Base-by-base conservation (phyloP, 1,140 invertebrate species). In the Phymastichus coffea region DNA sequence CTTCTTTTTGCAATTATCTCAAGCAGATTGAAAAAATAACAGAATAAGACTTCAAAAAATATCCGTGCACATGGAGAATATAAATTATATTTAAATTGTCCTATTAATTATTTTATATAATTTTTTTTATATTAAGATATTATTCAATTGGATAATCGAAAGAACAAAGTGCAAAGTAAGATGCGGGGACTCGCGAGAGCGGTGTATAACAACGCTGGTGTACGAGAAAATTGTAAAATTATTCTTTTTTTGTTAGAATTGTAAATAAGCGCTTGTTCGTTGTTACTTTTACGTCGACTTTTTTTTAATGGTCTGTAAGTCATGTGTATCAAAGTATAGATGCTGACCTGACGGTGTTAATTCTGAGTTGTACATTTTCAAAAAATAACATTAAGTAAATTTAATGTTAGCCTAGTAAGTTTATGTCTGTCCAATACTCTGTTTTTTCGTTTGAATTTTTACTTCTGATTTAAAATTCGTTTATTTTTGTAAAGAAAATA, bases 221-320 rank as follows among this genome's bases (percentile, higher is more conserved):
- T 22, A 17, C 12, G 15, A 25, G 41, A 46, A 59, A 53, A 52
- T 37, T 53, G 33, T 46, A 53, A 53, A 53, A 53, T 53, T 37
- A 28, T 23, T 1, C 28, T 33, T 33, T 61, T 53, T 61, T 51
- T 33, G 25, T 38, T 54, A 54, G 9, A 61, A 51, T 22, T 61
- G 59, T 61, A 61, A n/a, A 61, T 61, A 61, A 46, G 52, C 59
- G 52, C 59, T 55, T 56, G 22, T 55, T 61, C 30, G 37, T 61
- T 54, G 37, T 55, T 61, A 55, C 55, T 51, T 61, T 61, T 61
- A 56, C 37, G 46, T 41, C 41, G 26, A 61, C 15, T 44, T 58
- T 55, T 61, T 55, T 55, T 55, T 40, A 54, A 54, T 54, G 37
- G n/a, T n/a, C 20, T 53, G 53, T 17, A 14, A n/a, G 14, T 46